Conservation (phyloP, 2,113 vertebrate species). For the Oplegnathus fasciatus region DNA sequence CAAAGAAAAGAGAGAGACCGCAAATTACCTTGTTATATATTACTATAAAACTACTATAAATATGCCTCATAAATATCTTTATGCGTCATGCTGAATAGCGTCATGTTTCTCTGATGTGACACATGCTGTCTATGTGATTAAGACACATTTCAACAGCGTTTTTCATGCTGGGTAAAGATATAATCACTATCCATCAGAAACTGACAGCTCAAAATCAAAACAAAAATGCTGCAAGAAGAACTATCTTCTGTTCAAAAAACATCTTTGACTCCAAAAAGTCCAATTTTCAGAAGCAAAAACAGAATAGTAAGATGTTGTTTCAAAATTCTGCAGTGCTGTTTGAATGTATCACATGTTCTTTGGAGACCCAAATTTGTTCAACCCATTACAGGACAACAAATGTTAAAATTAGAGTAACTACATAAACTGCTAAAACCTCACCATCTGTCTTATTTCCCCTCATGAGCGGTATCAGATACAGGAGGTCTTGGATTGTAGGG, state of each 20-base stretch:
- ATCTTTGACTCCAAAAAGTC: not conserved
- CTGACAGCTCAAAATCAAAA: not conserved
- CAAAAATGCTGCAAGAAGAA: not conserved
- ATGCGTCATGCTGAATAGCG: not conserved
- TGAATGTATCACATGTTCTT: not conserved
- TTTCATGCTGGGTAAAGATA: not conserved
- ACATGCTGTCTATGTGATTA: conserved; percentile 4
- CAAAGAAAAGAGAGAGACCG: not conserved
- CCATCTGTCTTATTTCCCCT: not conserved
- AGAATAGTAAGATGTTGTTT: not conserved
- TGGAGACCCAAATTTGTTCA: not conserved
- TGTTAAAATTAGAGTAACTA: not conserved
- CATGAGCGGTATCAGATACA: not conserved
- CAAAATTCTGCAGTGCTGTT: not conserved
- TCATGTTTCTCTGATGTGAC: conserved; percentile 9
- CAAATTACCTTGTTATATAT: not conserved
- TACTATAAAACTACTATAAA: not conserved
- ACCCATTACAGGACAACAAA: not conserved
- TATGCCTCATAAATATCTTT: conserved; percentile 6
- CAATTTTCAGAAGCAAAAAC: not conserved
- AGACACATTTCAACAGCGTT: not conserved
- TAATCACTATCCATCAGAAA: conserved; percentile 5
- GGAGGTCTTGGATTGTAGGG: not conserved
- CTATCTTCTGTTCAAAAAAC: not conserved
- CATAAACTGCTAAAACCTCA: not conserved